A percentile compares a stretch with the other conserved stretches of the same genome.
These are phyloP conservation scores for Crocuta crocuta DNA, from an alignment of 2,113 vertebrate species.

Conservation along the genomic window DNA sequence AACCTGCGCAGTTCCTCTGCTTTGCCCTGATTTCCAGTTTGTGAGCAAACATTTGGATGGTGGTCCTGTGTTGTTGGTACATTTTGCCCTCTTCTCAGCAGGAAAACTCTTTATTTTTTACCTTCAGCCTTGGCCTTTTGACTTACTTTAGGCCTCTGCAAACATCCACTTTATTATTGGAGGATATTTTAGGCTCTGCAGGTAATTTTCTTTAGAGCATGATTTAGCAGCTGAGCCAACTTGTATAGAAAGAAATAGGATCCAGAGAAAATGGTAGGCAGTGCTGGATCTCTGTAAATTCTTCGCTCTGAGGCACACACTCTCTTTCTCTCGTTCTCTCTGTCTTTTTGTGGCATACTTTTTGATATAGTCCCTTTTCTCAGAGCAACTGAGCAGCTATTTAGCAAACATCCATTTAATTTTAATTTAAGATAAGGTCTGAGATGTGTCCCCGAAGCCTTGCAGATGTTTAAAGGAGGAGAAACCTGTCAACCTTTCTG, in stretches of 20 bases:
- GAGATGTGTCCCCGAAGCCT: not conserved
- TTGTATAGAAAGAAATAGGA: not conserved
- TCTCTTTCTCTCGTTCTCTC: not conserved
- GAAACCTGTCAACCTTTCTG: not conserved
- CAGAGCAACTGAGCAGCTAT: not conserved
- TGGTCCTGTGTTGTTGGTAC: not conserved
- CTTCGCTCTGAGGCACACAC: not conserved
- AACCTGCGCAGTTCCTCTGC: not conserved
- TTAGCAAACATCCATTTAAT: conserved; percentile 47
- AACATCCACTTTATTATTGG: not conserved
- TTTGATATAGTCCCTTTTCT: not conserved
- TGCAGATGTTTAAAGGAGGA: not conserved
- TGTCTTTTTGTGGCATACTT: not conserved
- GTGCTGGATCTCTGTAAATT: not conserved
- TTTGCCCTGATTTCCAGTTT: not conserved
- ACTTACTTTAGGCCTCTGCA: not conserved
- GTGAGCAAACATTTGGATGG: not conserved
- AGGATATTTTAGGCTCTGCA: conserved; percentile 41
- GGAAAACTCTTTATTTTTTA: not conserved
- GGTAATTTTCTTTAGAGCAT: conserved; percentile 51
- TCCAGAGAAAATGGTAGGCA: not conserved
- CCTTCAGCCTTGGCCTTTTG: not conserved
- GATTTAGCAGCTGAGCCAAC: not conserved
- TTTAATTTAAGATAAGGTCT: conserved; percentile 4
- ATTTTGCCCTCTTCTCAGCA: not conserved